Evolutionary conservation across 2,113 vertebrate genomes (phyloP), one percentile per base, ranked within the genome.

Genomic region (Elachura formosa): DNA sequence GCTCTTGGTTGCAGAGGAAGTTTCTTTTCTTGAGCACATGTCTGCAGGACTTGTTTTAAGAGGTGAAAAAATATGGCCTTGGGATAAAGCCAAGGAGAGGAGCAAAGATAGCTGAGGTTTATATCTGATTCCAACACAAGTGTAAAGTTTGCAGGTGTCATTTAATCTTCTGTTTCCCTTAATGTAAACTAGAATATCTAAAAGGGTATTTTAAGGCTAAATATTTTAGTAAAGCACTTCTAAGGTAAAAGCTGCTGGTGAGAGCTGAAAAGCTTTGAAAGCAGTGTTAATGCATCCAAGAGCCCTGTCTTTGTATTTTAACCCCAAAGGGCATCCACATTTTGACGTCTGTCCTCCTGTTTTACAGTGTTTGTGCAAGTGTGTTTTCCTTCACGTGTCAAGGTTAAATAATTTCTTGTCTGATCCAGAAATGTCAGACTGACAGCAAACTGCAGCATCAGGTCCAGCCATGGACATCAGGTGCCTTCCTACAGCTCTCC

Each of bases 21-120:
- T 79, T 43, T 83, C 67, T 74, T 10, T 41, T 66, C 23, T 62
- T 72, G 22, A 49, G 11, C 40, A 62, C 7, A 5, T 72, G 90
- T 90, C 75, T 90, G 34, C 33, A 49, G n/a, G 29, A 34, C 51
- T 86, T 40, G 16, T 69, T 59, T 75, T 62, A 76, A 54, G 58
- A 94, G 34, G 54, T 71, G 33, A 71, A 73, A 89, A 89, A 91
- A 79, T 55, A 86, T 34, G 43, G 41, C n/a, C 73, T 92, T 92
- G 78, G 75, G 62, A 67, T 91, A 58, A 91, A 83, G 93, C 89
- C 93, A 87, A 79, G 33, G 58, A 87, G 19, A 23, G 22, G 54
- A 91, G 67, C 34, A 82, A 94, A 79, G 81, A 91, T 80, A 91
- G 74, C 46, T 69, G 77, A 26, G 49, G 40, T 89, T 95, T 83